These are phyloP conservation scores for Ranitomeya variabilis DNA, from an alignment of 2,113 vertebrate species.

Conservation along the genomic window DNA sequence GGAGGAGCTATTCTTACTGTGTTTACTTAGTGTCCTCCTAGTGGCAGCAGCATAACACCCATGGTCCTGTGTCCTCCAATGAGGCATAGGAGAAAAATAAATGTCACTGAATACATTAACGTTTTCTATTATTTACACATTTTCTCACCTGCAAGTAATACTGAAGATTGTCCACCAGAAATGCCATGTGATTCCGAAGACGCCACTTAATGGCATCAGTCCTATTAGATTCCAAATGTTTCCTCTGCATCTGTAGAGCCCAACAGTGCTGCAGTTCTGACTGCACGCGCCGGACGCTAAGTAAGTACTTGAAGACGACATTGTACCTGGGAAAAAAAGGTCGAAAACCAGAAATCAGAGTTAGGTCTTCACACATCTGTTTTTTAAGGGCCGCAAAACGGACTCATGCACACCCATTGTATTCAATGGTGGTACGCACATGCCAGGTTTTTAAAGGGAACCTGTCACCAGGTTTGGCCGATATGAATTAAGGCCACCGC, in stretches of 20 bases:
- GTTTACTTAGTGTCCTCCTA: too few relatives aligned
- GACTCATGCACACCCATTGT: too few relatives aligned
- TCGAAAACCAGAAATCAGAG: not conserved
- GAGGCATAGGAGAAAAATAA: too few relatives aligned
- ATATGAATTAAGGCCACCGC: too few relatives aligned
- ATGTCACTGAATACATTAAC: too few relatives aligned
- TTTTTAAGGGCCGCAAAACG: too few relatives aligned
- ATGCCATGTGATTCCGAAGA: constrained; percentile 96
- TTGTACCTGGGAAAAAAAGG: constrained; percentile 82
- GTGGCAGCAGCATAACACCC: too few relatives aligned
- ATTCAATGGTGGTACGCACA: too few relatives aligned
- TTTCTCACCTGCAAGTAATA: constrained; percentile 92
- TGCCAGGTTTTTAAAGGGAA: too few relatives aligned
- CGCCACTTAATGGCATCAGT: constrained; percentile 90
- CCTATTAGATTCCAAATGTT: constrained; percentile 89
- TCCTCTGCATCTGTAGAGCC: constrained; percentile 97
- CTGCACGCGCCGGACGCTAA: constrained; percentile 93
- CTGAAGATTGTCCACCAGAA: constrained; percentile 96
- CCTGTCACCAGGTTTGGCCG: too few relatives aligned
- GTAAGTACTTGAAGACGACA: constrained; percentile 92
- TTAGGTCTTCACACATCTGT: not conserved
- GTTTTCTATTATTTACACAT: not conserved
- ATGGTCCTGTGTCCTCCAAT: too few relatives aligned
- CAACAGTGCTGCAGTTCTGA: constrained; percentile 97
- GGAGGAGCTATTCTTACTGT: too few relatives aligned